Evolutionary conservation across 2,797 vertebrate species (phyloP).

Genomic region (Protonibea diacanthus): DNA sequence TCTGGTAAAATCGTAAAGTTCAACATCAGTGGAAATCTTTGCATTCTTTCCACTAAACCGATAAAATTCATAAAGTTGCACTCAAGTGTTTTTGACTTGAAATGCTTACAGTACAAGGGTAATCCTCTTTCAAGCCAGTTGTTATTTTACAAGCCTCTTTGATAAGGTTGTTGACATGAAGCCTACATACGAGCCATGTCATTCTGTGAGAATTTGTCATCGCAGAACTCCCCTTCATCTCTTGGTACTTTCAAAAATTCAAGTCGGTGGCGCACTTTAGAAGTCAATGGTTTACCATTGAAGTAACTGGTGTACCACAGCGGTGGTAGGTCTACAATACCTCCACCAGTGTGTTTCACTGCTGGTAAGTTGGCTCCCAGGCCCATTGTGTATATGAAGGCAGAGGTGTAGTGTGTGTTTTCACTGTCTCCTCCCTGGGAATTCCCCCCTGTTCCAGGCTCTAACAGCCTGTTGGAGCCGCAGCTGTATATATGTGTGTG

Average conservation of each 20-base stretch:
- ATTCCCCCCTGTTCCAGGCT: constrained; percentile 78
- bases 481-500: constrained; percentile 73
- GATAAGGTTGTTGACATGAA: constrained; percentile 11
- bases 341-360: constrained; percentile 23
- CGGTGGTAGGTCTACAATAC: not conserved
- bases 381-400: constrained; percentile 51
- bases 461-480: constrained; percentile 71
- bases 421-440: constrained; percentile 81
- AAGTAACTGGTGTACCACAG: constrained; percentile 25
- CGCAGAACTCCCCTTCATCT: not conserved
- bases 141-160: constrained; percentile 18
- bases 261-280: not conserved
- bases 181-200: not conserved
- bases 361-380: constrained; percentile 44
- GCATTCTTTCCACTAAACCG: not conserved
- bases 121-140: not conserved
- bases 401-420: constrained; percentile 75
- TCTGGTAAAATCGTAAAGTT: constrained; percentile 7
- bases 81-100: not conserved
- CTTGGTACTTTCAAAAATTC: not conserved
- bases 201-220: constrained; percentile 18
- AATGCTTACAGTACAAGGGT: not conserved
- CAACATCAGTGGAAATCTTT: not conserved
- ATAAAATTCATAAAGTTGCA: not conserved
- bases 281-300: constrained; percentile 29